These are phyloP conservation scores for Apostichopus japonicus DNA, from an alignment of 35 echinoderm and acorn worm species.

Conservation along the genomic window DNA sequence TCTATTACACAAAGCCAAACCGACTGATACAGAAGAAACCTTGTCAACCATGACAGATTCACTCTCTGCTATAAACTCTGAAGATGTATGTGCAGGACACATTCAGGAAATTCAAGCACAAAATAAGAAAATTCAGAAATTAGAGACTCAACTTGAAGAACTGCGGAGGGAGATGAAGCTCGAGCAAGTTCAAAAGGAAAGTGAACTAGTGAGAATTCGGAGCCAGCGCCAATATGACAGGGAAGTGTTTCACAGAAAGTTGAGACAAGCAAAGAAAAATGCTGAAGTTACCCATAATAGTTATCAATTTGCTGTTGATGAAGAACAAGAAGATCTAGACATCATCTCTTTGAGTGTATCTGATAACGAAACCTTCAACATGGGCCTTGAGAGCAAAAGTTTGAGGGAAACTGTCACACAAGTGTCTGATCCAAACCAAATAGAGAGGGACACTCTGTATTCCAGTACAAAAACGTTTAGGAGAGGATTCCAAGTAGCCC, in stretches of 20 bases:
- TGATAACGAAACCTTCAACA: background rate
- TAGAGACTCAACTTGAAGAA: background rate
- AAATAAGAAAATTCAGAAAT: background rate
- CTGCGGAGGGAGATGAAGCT: background rate
- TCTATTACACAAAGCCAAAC: background rate
- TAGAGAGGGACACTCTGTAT: background rate
- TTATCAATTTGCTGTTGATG: background rate
- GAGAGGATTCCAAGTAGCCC: background rate
- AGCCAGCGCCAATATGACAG: background rate
- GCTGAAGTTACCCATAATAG: background rate
- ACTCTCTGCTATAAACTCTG: background rate
- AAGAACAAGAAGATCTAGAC: background rate
- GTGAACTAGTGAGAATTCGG: background rate
- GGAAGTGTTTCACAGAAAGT: background rate
- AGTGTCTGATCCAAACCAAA: background rate
- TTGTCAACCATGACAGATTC: background rate
- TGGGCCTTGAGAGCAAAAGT: background rate
- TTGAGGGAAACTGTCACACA: background rate
- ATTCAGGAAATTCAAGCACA: background rate
- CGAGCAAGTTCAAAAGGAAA: background rate
- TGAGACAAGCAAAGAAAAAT: background rate
- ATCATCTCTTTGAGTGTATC: background rate
- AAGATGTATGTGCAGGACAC: background rate
- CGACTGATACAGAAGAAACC: background rate
- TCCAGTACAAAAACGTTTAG: background rate